A percentile compares a stretch with the other conserved stretches of the same genome.
These are phyloP conservation scores for Trochalopteron elliotii DNA, from an alignment of 2,113 vertebrate species.

Conservation along the genomic window DNA sequence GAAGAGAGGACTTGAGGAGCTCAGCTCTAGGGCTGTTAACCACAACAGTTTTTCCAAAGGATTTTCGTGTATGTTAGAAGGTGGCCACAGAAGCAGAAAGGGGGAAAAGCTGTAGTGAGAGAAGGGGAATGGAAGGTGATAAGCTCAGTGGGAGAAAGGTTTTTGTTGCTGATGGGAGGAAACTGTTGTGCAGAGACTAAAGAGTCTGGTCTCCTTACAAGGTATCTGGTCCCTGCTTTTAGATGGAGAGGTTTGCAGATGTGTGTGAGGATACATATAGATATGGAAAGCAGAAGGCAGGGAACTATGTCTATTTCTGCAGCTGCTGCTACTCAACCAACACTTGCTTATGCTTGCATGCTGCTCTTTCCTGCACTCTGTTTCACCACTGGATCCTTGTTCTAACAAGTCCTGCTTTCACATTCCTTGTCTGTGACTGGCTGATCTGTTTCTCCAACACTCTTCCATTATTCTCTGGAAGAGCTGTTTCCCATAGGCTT, in stretches of 20 bases:
- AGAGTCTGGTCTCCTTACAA: background rate
- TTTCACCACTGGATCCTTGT: background rate
- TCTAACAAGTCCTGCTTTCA: background rate
- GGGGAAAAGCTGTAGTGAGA: background rate
- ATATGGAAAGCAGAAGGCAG: background rate
- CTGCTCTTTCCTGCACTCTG: background rate
- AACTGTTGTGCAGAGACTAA: background rate
- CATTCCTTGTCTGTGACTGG: rapidly evolving
- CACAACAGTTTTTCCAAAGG: background rate
- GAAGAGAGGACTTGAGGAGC: background rate
- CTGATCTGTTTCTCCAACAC: background rate
- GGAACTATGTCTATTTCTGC: background rate
- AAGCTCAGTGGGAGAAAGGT: background rate
- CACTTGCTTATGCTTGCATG: background rate
- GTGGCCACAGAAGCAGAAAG: background rate
- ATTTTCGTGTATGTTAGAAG: background rate
- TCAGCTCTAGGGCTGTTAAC: background rate
- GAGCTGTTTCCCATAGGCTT: background rate
- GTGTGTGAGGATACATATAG: background rate
- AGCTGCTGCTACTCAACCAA: background rate
- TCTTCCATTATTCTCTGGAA: background rate
- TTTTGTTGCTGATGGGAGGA: background rate
- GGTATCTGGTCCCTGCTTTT: background rate
- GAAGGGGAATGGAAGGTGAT: background rate
- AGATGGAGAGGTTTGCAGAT: background rate